Base-by-base conservation (phyloP, 2,888 invertebrate genomes). In the Artemia sinica region DNA sequence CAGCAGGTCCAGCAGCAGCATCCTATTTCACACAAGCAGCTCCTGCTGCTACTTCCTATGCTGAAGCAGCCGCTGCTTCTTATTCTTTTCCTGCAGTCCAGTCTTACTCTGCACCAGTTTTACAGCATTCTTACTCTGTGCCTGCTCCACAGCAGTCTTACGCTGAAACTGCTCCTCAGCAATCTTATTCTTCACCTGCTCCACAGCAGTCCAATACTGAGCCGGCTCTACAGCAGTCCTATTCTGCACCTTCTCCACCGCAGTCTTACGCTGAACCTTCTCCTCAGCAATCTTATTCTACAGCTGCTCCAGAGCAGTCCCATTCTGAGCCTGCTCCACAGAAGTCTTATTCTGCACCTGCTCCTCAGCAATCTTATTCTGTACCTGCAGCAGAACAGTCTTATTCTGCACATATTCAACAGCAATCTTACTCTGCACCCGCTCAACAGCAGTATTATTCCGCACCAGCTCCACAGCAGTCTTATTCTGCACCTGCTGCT, bases 31-130 rank as follows among this genome's bases (percentile, higher is more conserved):
- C 63, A 58, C 63, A 41, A n/a, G 48, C 51, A 14, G 68, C 48
- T 67, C 69, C 69, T 12, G 12, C 66, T 50, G 7, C 69, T 49
- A 14, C 63, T n/a, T 65, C 67, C 1, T 69, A 69, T 65, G 66
- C 69, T 4, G 67, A 67, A 12, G 66, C 68, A 49, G 48, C 68
- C 49, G 66, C 70, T 7, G 65, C 70, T 28, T 58, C 63, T 28
- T 67, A 67, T 51, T 51, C 51, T 11, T 18, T 50, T 18, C 67
- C 67, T 9, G 51, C 67, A n/a, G 63, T 28, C 9, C 63, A n/a
- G 14, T 58, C 63, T 9, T 69, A 69, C 50, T 63, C 67, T 5
- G 69, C 69, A 9, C 69, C 69, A 28, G 49, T 63, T 28, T 8
- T 11, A 8, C 63, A n/a, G 14, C 63, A n/a, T 8, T 10, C 63